Conservation (phyloP, 2,888 invertebrate genomes). For the Imbricaverruca yamaguchii region DNA sequence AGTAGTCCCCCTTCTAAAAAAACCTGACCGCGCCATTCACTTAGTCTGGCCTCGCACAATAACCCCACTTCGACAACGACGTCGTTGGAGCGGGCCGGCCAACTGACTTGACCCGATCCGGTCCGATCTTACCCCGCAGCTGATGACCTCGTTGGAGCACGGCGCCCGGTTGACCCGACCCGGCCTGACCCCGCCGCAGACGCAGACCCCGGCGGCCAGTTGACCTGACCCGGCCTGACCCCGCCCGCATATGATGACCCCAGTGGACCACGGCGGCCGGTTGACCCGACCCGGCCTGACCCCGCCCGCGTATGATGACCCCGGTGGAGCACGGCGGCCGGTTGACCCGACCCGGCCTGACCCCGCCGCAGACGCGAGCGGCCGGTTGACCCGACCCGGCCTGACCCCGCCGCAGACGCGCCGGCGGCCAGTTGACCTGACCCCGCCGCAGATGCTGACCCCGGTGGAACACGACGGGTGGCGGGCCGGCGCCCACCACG, state of each 20-base stretch:
- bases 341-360: neutral
- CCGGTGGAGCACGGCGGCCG: neutral
- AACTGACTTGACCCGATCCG: no score
- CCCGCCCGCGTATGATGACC: neutral
- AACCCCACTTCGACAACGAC: no score
- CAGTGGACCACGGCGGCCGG: neutral
- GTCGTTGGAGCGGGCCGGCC: no score
- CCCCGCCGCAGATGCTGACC: neutral
- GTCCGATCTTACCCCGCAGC: neutral
- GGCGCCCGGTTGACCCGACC: neutral
- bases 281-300: neutral
- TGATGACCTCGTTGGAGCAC: neutral
- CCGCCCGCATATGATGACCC: neutral
- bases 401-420: neutral
- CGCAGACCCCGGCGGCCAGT: neutral
- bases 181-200: neutral
- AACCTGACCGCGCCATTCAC: no score
- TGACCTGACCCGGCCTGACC: neutral
- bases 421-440: neutral
- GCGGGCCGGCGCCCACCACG: neutral
- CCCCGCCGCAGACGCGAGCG: neutral
- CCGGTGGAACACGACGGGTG: neutral
- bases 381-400: neutral
- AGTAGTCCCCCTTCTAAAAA: no score
- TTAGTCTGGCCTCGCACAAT: no score